phyloP scores from a whole-genome alignment of 2,113 vertebrate genomes.

The Alethe castanea region DNA sequence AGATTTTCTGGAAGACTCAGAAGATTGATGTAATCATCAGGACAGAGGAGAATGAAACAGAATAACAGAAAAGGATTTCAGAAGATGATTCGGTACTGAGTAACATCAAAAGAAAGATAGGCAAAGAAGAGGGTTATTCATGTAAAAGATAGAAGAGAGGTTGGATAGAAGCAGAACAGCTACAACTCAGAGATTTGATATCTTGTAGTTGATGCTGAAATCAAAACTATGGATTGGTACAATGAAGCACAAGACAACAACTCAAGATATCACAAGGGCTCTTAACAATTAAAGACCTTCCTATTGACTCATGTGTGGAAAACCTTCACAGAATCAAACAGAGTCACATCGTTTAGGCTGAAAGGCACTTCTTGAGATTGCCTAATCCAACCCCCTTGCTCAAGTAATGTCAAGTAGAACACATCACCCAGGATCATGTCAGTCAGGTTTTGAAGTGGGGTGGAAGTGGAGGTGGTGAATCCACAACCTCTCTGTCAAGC shows the following conservation, averaged over 20 bases:
- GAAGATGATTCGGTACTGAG: neutral
- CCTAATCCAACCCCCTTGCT: neutral
- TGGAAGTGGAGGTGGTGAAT: neutral
- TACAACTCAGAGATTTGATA: neutral
- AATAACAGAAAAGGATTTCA: neutral
- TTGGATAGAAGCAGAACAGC: neutral
- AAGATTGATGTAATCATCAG: neutral
- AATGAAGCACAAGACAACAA: neutral
- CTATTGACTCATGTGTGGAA: neutral
- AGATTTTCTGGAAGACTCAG: neutral
- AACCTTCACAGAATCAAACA: neutral
- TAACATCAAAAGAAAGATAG: neutral
- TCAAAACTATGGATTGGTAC: neutral
- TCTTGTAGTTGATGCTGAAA: neutral
- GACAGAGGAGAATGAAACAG: neutral
- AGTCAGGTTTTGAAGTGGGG: neutral
- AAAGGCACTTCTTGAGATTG: neutral
- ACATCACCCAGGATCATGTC: neutral
- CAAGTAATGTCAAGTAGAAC: neutral
- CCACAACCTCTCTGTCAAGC: neutral
- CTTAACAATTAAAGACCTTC: neutral
- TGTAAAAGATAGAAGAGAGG: neutral
- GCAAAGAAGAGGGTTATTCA: neutral
- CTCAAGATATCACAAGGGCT: fast-evolving
- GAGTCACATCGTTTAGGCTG: neutral